Evolutionary conservation across 2,888 invertebrate genomes (phyloP), one percentile per base, ranked within the genome.

Genomic region (Prosopocoilus inquinatus): DNA sequence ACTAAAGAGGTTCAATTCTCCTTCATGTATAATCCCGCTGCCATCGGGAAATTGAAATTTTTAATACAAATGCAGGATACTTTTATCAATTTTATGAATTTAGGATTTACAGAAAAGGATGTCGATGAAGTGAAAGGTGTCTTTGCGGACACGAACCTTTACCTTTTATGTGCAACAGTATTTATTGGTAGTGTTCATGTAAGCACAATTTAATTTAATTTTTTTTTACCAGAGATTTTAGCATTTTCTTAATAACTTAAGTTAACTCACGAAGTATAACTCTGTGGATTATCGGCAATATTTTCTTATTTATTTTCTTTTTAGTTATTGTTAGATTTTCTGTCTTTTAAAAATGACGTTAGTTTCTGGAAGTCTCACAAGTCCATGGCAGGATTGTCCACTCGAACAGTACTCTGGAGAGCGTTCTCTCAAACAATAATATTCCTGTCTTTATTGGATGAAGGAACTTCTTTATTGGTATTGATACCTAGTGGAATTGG

Each of bases 301-400:
- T 28, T 28, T 28, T 28, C 5, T 28, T 28, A 28, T 3, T 28
- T 53, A 35, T 50, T 49, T 53, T 50, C 59, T 64, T 52, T 83
- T 11, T 83, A 98, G 94, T 79, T 98, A 58, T 78, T 98, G 38
- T 94, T 99, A 72, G 98, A 99, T 75, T 94, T 98, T 72, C 80
- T 99, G 50, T 95, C 98, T 0, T 96, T 99, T 75, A 99, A 98
- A 82, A 97, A 96, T 75, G 98, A 99, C 70, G 91, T 99, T 0
- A 86, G 86, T 52, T 99, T 97, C 76, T 99, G 99, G 98, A 86
- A 89, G 54, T 84, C 85, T 13, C 88, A 92, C 70, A 85, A 85
- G 32, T 89, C 90, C 0, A 88, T 97, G 78, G 94, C 90, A 38
- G 94, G 98, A 0, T 78, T 99, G 12, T 97, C 97, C 0, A 84